Evolutionary conservation across 2,797 vertebrate species (phyloP).

Genomic region (Champsocephalus esox): DNA sequence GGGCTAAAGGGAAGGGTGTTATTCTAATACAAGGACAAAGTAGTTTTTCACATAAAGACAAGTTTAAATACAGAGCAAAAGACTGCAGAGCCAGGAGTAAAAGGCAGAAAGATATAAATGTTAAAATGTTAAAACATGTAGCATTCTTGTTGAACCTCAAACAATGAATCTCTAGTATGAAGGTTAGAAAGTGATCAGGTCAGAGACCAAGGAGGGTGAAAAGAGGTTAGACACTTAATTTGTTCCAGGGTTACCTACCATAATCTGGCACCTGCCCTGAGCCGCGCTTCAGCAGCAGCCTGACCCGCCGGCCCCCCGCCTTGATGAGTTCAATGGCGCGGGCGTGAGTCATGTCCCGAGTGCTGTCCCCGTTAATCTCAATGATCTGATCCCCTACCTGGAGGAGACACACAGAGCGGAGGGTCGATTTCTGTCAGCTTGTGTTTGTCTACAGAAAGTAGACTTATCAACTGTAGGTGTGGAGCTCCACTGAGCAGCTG

Average conservation of each 20-base stretch:
- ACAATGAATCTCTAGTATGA: slow-evolving; percentile 29
- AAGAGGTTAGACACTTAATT: not conserved
- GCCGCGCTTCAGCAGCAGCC: slow-evolving; percentile 96
- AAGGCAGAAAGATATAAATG: slow-evolving; percentile 55
- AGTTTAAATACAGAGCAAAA: slow-evolving; percentile 37
- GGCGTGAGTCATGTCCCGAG: slow-evolving; percentile 98
- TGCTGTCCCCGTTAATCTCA: slow-evolving; percentile 99
- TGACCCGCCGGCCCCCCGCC: slow-evolving; percentile 94
- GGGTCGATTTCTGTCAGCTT: slow-evolving; percentile 42
- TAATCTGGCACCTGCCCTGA: slow-evolving; percentile 99
- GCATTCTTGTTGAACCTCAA: slow-evolving; percentile 25
- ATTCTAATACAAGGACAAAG: slow-evolving; percentile 50
- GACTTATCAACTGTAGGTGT: slow-evolving; percentile 11
- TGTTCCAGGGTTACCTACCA: slow-evolving; percentile 87
- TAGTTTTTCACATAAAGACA: slow-evolving; percentile 22
- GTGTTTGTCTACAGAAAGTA: slow-evolving; percentile 29
- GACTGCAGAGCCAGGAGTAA: slow-evolving; percentile 21
- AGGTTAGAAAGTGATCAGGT: slow-evolving; percentile 1
- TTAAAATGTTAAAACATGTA: slow-evolving; percentile 53
- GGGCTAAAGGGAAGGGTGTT: slow-evolving; percentile 43
- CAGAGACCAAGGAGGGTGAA: slow-evolving; percentile 6
- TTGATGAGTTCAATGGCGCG: slow-evolving; percentile 99
- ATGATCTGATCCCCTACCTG: slow-evolving; percentile 99
- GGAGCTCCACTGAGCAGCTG: slow-evolving; percentile 23
- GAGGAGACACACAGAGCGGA: slow-evolving; percentile 50